Evolutionary conservation across 2,888 invertebrate species (phyloP).

Genomic region (Leptura quadrifasciata): DNA sequence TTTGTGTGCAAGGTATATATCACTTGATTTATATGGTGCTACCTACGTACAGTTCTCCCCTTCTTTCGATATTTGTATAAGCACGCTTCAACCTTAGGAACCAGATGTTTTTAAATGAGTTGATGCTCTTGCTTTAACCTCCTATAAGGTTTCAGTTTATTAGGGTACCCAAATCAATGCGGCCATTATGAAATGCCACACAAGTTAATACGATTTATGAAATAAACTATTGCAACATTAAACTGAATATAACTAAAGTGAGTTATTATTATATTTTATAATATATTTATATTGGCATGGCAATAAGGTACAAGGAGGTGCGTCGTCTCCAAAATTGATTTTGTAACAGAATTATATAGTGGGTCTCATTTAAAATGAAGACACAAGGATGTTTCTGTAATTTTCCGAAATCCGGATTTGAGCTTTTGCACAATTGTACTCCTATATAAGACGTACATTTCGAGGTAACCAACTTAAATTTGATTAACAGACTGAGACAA

Average conservation of each 20-base stretch:
- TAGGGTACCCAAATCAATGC: background rate
- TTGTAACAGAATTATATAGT: no score
- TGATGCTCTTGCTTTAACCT: constrained; percentile 24
- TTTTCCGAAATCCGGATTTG: no score
- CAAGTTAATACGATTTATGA: background rate
- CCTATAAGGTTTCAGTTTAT: constrained; percentile 7
- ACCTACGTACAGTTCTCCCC: constrained; percentile 8
- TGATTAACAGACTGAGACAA: no score
- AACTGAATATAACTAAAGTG: background rate
- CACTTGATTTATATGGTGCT: constrained; percentile 16
- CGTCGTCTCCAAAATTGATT: no score
- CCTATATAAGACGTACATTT: no score
- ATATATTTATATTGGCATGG: no score
- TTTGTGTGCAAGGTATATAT: background rate
- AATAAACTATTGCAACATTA: background rate
- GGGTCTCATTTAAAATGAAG: no score
- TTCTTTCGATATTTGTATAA: constrained; percentile 34
- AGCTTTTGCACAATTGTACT: no score
- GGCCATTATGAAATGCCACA: background rate
- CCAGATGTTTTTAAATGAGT: constrained; percentile 39
- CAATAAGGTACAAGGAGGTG: no score
- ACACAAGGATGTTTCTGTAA: no score
- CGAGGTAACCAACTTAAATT: no score
- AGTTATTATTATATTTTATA: no score
- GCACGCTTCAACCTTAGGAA: constrained; percentile 32